Conservation (phyloP, 2,797 vertebrate species). For the Tangara arthus region DNA sequence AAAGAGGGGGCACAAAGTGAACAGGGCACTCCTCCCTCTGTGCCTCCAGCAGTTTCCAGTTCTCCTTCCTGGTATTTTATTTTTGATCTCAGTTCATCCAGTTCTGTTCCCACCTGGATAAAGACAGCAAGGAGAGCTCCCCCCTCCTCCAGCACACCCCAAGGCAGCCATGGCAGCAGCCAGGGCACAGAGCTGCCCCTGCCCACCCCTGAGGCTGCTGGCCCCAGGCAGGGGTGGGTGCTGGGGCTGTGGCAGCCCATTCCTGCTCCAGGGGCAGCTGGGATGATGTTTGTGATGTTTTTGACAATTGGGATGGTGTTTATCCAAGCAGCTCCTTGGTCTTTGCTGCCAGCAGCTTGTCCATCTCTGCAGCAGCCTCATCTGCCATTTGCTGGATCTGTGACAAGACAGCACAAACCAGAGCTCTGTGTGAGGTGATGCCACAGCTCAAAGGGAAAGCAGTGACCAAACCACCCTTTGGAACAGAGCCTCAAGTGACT, state of each 20-base stretch:
- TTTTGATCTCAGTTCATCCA: not conserved
- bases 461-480: not conserved
- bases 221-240: not conserved
- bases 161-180: not conserved
- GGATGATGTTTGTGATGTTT: not conserved
- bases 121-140: not conserved
- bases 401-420: not conserved
- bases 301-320: not conserved
- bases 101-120: not conserved
- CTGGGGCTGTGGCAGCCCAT: fast-evolving
- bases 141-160: not conserved
- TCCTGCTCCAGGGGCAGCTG: not conserved
- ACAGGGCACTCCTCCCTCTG: not conserved
- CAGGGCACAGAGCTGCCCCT: not conserved
- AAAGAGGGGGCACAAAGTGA: fast-evolving
- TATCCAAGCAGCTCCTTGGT: slow-evolving; percentile 91
- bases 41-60: not conserved
- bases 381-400: slow-evolving; percentile 96
- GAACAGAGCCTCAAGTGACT: not conserved
- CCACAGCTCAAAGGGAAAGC: not conserved
- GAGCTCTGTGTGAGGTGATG: not conserved
- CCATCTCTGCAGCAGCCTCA: slow-evolving; percentile 77
- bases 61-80: not conserved
- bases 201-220: not conserved
- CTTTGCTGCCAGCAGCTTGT: slow-evolving; percentile 88